Percentiles rank a stretch among this genome's conserved stretches.
These are phyloP conservation scores for Galleria mellonella DNA, from an alignment of 1,140 invertebrate species.

Conservation along the genomic window DNA sequence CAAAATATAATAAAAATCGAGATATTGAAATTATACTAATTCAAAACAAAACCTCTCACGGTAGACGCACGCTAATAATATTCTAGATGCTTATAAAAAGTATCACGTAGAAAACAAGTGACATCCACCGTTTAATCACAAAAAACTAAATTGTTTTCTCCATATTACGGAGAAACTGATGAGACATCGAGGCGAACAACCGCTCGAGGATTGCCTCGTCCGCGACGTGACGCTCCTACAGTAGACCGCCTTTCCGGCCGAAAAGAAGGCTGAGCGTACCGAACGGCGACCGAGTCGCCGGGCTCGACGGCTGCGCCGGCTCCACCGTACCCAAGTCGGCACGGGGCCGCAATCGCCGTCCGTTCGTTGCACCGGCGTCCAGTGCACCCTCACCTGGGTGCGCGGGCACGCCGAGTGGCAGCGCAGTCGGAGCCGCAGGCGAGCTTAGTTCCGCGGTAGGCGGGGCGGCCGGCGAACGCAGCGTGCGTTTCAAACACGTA, in stretches of 20 bases:
- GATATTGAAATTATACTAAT: conserved; percentile 29
- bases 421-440: conserved; percentile 64
- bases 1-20: conserved; percentile 48
- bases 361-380: conserved; percentile 39
- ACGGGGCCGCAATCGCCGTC: conserved; percentile 40
- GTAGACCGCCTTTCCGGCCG: conserved; percentile 86
- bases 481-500: conserved; percentile 79
- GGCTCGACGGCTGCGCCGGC: conserved; percentile 55
- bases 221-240: conserved; percentile 55
- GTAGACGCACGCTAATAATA: neutral
- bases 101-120: conserved; percentile 29
- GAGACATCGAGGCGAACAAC: neutral
- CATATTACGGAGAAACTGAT: neutral
- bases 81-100: conserved; percentile 5
- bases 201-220: conserved; percentile 1
- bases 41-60: conserved; percentile 32
- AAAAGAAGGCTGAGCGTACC: conserved; percentile 88
- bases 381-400: conserved; percentile 74
- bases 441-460: conserved; percentile 41
- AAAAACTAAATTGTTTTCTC: conserved; percentile 20
- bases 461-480: conserved; percentile 62
- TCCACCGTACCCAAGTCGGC: conserved; percentile 66
- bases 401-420: conserved; percentile 72
- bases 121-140: conserved; percentile 47
- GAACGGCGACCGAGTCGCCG: conserved; percentile 74